phyloP scores from a whole-genome alignment of 1,140 invertebrate genomes.

The Eumaeus atala region DNA sequence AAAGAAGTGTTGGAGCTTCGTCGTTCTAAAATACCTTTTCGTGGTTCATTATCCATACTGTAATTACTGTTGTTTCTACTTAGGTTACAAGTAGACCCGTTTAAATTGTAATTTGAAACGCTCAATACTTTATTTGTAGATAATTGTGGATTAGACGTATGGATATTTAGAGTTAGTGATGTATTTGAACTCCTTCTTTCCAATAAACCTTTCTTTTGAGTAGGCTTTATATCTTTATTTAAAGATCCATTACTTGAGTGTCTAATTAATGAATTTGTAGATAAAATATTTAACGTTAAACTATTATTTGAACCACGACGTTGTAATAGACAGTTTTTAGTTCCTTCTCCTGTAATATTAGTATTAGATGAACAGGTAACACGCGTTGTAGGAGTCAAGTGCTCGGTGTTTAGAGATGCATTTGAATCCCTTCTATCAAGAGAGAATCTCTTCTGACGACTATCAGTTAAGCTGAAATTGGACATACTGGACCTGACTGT shows the following conservation, averaged over 20 bases:
- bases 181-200: conserved; percentile 90
- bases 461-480: conserved; percentile 69
- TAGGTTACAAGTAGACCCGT: conserved; percentile 63
- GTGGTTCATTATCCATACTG: conserved; percentile 63
- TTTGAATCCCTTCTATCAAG: conserved; percentile 89
- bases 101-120: conserved; percentile 70
- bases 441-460: conserved; percentile 75
- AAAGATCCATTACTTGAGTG: conserved; percentile 74
- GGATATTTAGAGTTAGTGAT: conserved; percentile 84
- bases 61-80: conserved; percentile 70
- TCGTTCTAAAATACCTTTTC: conserved; percentile 65
- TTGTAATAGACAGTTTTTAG: conserved; percentile 83
- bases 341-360: conserved; percentile 46
- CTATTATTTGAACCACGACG: conserved; percentile 92
- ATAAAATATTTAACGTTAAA: conserved; percentile 79
- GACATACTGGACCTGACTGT: conserved; percentile 66
- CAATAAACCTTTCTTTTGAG: conserved; percentile 79
- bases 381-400: conserved; percentile 52
- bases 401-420: conserved; percentile 83
- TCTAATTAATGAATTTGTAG: conserved; percentile 70
- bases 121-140: conserved; percentile 68
- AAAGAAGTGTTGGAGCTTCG: conserved; percentile 67
- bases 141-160: conserved; percentile 65
- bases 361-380: conserved; percentile 59
- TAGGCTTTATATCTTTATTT: conserved; percentile 58